Base-by-base conservation (phyloP, 2,113 vertebrate species). In the Eudyptes chrysolophus region DNA sequence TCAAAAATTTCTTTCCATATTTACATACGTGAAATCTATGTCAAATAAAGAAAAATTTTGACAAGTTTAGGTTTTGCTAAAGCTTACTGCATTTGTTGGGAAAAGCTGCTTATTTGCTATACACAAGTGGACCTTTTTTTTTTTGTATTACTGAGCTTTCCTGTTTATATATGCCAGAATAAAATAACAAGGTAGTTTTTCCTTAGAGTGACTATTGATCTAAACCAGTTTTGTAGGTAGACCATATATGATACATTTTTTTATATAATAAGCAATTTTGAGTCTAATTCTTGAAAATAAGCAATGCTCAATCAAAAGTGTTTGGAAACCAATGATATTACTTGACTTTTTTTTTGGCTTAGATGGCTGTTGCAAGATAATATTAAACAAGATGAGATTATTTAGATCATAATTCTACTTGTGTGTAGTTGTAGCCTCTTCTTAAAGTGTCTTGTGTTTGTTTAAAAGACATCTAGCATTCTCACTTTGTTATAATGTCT, bases 201-300 rank as follows among this genome's bases (percentile, higher is more conserved):
- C 58, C 11, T 62, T 76, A n/a, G 0, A 0, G 27, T 90, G 48
- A 18, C 16, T 68, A 2, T 54, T 6, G 11, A 2, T 57, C 15
- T 76, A 52, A 75, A 72, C 1, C 24, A 71, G 8, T 87, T 84
- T 48, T 46, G 4, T 69, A 60, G 26, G n/a, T 57, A 60, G 29
- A 64, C 30, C 7, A 6, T 78, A 24, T 3, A 10, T n/a, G 13
- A 26, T 54, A 12, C 0, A 0, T 17, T 80, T 27, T 38, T 38
- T 42, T 14, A 36, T 19, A 6, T 30, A 55, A 25, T 82, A 29
- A 38, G 16, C 24, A n/a, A 4, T 85, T 84, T 54, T 81, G 13
- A 69, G 40, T 60, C 22, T 55, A 54, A 14, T 71, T 76, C 13
- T 61, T 76, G 19, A 55, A 58, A 42, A 20, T 7, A 46, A 4